Conservation (phyloP, 37 sponge, comb jelly and placozoan species). For the Amphimedon queenslandica region DNA sequence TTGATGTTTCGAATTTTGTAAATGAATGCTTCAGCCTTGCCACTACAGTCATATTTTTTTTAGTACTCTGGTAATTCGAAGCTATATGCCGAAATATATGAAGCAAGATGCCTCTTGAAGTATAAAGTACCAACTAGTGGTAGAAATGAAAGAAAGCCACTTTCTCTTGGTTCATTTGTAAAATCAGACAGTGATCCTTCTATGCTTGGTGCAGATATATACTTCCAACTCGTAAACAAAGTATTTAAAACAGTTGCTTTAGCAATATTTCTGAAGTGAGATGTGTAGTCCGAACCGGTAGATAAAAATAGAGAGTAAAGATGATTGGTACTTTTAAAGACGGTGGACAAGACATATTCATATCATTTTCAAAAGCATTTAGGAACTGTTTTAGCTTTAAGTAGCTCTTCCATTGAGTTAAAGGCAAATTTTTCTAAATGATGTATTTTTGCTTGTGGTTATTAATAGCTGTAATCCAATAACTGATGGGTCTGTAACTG, state of each 20-base stretch:
- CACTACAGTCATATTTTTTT: background rate
- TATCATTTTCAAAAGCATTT: background rate
- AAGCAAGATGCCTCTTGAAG: slow-evolving; percentile 4
- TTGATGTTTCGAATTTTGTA: background rate
- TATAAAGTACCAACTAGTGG: slow-evolving; percentile 10
- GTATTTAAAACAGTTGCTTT: slow-evolving; percentile 1
- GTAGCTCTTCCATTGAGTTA: no score
- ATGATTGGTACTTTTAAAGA: background rate
- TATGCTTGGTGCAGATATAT: background rate
- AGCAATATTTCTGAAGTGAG: background rate
- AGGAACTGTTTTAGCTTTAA: background rate
- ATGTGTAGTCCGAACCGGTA: slow-evolving; percentile 14
- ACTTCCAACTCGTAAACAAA: background rate
- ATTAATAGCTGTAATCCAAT: slow-evolving; percentile 17
- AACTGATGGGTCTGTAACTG: slow-evolving; percentile 22
- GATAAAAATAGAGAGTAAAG: background rate
- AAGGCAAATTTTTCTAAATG: slow-evolving; percentile 2
- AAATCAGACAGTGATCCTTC: background rate
- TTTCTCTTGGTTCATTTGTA: background rate
- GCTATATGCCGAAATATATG: slow-evolving; percentile 2
- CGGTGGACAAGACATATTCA: background rate
- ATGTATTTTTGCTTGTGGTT: background rate
- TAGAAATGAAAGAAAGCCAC: slow-evolving; percentile 1
- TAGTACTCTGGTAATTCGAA: no score
- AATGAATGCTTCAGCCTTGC: background rate